A percentile compares a stretch with the other conserved stretches of the same genome.
phyloP scores from a whole-genome alignment of 2,888 invertebrate genomes.

The Microchrysa polita region DNA sequence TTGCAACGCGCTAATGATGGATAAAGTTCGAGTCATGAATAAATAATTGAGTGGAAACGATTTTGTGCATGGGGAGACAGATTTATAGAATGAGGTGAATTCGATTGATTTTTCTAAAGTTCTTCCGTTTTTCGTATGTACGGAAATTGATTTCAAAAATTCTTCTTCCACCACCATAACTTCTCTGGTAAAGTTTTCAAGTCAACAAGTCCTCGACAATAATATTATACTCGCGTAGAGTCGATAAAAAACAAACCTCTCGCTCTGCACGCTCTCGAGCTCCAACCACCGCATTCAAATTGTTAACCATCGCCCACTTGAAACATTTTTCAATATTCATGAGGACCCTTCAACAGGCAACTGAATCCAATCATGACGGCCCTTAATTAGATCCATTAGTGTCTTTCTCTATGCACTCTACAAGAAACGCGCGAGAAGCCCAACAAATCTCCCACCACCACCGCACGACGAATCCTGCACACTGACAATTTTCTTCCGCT shows the following conservation, averaged over 20 bases:
- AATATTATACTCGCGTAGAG: too few relatives aligned
- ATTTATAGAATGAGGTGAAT: too few relatives aligned
- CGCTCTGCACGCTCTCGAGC: too few relatives aligned
- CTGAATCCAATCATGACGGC: slow-evolving; percentile 39
- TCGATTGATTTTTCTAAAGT: too few relatives aligned
- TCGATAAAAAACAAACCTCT: too few relatives aligned
- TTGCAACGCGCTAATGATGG: background rate
- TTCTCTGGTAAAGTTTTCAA: too few relatives aligned
- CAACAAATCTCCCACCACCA: slow-evolving; percentile 12
- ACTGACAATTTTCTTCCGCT: slow-evolving; percentile 33
- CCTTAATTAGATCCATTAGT: slow-evolving; percentile 41
- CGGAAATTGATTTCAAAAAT: too few relatives aligned
- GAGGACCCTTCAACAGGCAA: slow-evolving; percentile 20
- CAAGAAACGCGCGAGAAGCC: too few relatives aligned
- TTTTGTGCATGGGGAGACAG: too few relatives aligned
- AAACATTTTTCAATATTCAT: slow-evolving; percentile 42
- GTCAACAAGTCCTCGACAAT: too few relatives aligned
- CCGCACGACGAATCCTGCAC: background rate
- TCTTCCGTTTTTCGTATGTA: too few relatives aligned
- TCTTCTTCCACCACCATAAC: too few relatives aligned
- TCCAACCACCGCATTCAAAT: background rate
- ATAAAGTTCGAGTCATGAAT: background rate
- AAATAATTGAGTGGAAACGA: background rate
- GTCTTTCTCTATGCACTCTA: slow-evolving; percentile 4
- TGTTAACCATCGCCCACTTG: slow-evolving; percentile 20